phyloP scores from a whole-genome alignment of 2,113 vertebrate species.

The Sander vitreus region DNA sequence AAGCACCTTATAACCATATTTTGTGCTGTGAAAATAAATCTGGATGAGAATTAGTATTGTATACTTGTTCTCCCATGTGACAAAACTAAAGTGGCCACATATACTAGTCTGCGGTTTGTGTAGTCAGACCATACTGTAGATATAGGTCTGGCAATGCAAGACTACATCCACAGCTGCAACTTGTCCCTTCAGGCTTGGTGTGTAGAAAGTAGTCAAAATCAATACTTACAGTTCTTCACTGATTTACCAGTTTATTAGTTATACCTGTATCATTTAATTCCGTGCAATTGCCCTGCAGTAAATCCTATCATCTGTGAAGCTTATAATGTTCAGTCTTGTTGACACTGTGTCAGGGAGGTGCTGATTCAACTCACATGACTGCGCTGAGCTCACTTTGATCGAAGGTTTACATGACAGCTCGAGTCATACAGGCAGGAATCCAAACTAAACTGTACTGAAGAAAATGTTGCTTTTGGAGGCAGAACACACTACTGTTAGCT shows the following conservation, averaged over 20 bases:
- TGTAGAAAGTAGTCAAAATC: not conserved
- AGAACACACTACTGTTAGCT: not conserved
- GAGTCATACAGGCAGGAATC: conserved; percentile 4
- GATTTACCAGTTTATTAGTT: conserved; percentile 7
- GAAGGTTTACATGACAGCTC: not conserved
- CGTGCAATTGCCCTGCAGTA: not conserved
- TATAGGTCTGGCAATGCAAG: no score
- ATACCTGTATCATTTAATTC: not conserved
- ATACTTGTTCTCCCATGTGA: no score
- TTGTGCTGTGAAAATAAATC: not conserved
- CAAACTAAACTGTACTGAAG: not conserved
- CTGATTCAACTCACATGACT: conserved; percentile 1
- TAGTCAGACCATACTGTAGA: no score
- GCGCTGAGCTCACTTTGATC: not conserved
- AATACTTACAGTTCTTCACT: not conserved
- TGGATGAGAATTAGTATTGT: not conserved
- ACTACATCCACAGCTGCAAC: not conserved
- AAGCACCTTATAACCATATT: not conserved
- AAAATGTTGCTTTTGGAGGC: not conserved
- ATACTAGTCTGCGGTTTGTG: no score
- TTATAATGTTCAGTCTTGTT: not conserved
- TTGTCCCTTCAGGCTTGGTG: not conserved
- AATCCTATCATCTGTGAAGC: not conserved
- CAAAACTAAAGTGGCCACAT: no score
- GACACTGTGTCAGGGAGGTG: not conserved